Evolutionary conservation across 2,888 invertebrate genomes (phyloP).

Genomic region (Tetheella fluctuosa): DNA sequence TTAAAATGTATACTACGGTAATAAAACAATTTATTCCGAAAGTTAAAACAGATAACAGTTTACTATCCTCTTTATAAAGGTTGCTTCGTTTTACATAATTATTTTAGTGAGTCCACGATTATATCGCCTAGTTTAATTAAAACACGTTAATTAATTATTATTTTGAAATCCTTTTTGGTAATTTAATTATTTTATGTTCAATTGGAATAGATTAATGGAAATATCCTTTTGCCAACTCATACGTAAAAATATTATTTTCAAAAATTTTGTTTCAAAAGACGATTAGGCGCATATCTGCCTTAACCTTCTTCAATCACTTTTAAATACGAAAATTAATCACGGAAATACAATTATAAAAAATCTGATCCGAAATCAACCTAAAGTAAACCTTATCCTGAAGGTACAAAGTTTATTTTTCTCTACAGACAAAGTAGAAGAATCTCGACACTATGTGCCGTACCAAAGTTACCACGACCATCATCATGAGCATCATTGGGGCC

Average conservation of each 20-base stretch:
- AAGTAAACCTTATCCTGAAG: not conserved
- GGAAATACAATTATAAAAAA: not conserved
- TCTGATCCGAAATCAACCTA: not conserved
- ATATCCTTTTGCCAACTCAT: not conserved
- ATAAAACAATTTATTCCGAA: conserved; percentile 44
- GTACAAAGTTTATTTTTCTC: conserved; percentile 17
- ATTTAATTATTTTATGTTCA: too few species aligned
- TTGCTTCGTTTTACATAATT: conserved; percentile 36
- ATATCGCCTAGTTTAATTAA: conserved; percentile 8
- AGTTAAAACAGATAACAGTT: conserved; percentile 42
- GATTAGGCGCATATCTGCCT: not conserved
- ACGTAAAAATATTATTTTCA: too few species aligned
- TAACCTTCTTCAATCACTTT: not conserved
- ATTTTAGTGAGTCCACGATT: conserved; percentile 22
- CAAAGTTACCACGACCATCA: conserved; percentile 84
- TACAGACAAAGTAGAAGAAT: conserved; percentile 74
- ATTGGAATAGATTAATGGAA: not conserved
- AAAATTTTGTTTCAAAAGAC: not conserved
- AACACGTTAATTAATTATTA: not conserved
- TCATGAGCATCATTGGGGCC: conserved; percentile 89
- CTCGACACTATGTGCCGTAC: conserved; percentile 71
- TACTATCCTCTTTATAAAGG: conserved; percentile 30
- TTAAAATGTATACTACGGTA: conserved; percentile 27
- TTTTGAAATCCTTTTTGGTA: too few species aligned
- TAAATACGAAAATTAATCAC: not conserved